Evolutionary conservation across 1,140 invertebrate genomes (phyloP), one percentile per base, ranked within the genome.

Genomic region (Melipona quadrifasciata): DNA sequence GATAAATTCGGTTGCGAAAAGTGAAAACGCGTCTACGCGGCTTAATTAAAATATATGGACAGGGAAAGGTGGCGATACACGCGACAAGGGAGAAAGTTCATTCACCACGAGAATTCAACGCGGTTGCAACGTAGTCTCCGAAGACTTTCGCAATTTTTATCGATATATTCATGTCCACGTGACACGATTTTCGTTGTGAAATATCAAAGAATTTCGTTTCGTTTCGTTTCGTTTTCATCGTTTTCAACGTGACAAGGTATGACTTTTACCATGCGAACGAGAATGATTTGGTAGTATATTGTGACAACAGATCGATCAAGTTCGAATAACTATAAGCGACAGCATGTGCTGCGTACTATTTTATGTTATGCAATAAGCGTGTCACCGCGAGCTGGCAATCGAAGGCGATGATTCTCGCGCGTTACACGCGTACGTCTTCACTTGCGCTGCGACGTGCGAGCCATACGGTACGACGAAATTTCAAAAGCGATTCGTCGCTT

Each of bases 11-110:
- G 16, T 14, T 2, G 31, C 6, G 73, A 77, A 31, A 77, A 82
- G 74, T n/a, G 61, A 82, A 47, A 82, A 82, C 55, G 51, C 11
- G 39, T 10, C 8, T 65, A 19, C 19, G 51, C 61, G 24, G 21
- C 24, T 51, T 19, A 67, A 61, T 79, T 64, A 39, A 79, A 58
- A 79, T 64, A 39, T 17, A 24, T 12, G 19, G 34, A 34, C 17
- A 19, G 47, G 57, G 57, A 21, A 53, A 39, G 27, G 10, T 19
- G 16, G 47, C 39, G 47, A 61, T 71, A 53, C 39, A 47, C 55
- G 8, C 64, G 82, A 78, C 67, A 71, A 72, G 39, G 47, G 76
- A 84, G 82, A 84, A 84, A 84, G 82, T 84, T 84, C 82, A 84
- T 84, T 84, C 76, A 84, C 31, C 53, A 81, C 21, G 57, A 53